Base-by-base conservation (phyloP, 2,797 vertebrate species). In the Potorous gilbertii region DNA sequence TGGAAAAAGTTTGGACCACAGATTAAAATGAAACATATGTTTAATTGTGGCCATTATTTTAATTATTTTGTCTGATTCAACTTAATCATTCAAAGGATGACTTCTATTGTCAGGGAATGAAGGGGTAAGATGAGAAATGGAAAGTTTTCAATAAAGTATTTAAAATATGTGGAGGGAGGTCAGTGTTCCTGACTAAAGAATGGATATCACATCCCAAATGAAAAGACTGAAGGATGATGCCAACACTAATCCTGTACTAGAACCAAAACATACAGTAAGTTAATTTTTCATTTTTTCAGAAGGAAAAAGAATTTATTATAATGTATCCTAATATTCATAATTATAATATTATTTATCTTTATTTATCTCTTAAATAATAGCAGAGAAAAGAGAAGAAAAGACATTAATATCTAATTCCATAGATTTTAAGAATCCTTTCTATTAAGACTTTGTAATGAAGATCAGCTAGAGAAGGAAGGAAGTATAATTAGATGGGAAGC, bases 401-500 rank as follows among this genome's bases (percentile, higher is more conserved):
- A 55, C 74, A 96, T 96, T 94, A 95, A 90, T 59, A 95, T 57
- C 55, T 94, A 96, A 92, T 97, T 97, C 94, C 95, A 91, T 96
- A 97, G 94, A 28, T 96, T 54, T 91, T 89, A 96, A 31, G 96
- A 97, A 96, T 97, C 91, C 66, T 98, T 96, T 95, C 93, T 93
- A 92, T 96, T 96, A 98, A 93, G 92, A 96, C 94, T 98, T 98
- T 96, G 96, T 18, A 95, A 97, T 97, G 98, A 98, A 98, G 96
- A 96, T 97, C 95, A 98, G 94, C 94, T 96, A 97, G 93, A 97
- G 92, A 98, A 97, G 97, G 94, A 98, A 95, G 92, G 90, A 98
- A 98, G 97, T 97, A 92, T 96, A 98, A 98, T 98, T 97, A 98
- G 90, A 97, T 91, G 97, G 14, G 56, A 98, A 95, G 96, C 27